These are phyloP conservation scores for Carassius auratus DNA, from an alignment of 2,113 vertebrate species.

Conservation along the genomic window DNA sequence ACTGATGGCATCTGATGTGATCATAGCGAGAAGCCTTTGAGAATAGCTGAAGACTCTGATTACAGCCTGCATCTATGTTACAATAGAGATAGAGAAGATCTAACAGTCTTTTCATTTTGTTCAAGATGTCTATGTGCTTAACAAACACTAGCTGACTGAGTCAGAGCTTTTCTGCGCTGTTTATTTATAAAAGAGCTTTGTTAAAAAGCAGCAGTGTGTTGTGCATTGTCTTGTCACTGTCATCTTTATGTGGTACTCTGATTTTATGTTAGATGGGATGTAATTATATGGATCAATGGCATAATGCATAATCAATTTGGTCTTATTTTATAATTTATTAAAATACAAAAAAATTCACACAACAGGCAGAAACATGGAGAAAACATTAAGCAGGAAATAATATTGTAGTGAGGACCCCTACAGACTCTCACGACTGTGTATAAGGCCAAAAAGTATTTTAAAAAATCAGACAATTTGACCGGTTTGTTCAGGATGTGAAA, in stretches of 20 bases:
- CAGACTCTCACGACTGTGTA: neutral
- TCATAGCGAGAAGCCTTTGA: neutral
- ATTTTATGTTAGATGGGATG: neutral
- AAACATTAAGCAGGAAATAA: neutral
- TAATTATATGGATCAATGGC: neutral
- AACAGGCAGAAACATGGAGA: neutral
- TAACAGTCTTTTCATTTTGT: constrained; percentile 20
- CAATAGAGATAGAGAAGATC: constrained; percentile 22
- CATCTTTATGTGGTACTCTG: neutral
- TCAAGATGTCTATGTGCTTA: neutral
- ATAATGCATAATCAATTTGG: neutral
- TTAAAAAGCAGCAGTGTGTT: neutral
- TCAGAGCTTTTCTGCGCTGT: neutral
- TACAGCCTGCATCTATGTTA: neutral
- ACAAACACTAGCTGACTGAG: neutral
- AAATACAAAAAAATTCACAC: neutral
- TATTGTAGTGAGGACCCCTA: neutral
- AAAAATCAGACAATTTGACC: neutral
- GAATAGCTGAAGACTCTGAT: constrained; percentile 30
- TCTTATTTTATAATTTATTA: neutral
- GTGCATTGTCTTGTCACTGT: neutral
- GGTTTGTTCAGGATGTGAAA: no score
- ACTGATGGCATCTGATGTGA: constrained; percentile 19
- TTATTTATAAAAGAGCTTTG: neutral
- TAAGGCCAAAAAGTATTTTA: neutral